Conservation (phyloP, 1,140 invertebrate species). For the Lepidurus couesii region DNA sequence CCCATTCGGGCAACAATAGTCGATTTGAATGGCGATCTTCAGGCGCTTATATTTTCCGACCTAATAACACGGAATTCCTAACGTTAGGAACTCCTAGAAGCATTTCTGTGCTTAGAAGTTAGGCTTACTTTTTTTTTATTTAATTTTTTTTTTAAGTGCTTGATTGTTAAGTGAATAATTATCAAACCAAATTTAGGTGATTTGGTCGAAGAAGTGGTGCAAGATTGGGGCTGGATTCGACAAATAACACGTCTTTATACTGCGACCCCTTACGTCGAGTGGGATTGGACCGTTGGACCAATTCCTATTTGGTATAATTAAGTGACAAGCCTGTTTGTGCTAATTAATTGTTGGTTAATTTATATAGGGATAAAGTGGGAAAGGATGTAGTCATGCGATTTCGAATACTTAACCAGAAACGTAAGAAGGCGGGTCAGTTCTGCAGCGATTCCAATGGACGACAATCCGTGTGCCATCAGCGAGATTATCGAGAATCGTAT, state of each 20-base stretch:
- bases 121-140: not conserved
- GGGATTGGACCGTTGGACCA: constrained; percentile 90
- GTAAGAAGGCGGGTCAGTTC: constrained; percentile 46
- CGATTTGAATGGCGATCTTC: constrained; percentile 37
- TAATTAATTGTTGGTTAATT: not conserved
- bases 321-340: constrained; percentile 34
- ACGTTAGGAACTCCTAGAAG: not conserved
- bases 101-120: not conserved
- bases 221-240: constrained; percentile 66
- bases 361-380: constrained; percentile 38
- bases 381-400: constrained; percentile 52
- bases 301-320: constrained; percentile 69
- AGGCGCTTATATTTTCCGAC: constrained; percentile 55
- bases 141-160: not conserved
- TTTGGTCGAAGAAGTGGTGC: constrained; percentile 75
- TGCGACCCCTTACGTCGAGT: constrained; percentile 60
- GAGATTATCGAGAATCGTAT: constrained; percentile 51
- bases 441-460: constrained; percentile 59
- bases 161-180: not conserved
- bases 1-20: constrained; percentile 31
- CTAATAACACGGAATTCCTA: constrained; percentile 39
- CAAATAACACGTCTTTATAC: constrained; percentile 71
- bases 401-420: constrained; percentile 40
- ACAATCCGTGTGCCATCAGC: constrained; percentile 49
- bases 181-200: constrained; percentile 49